Evolutionary conservation across 2,888 invertebrate species (phyloP), one percentile per base, ranked within the genome.

Genomic region (Smittia aterrima): DNA sequence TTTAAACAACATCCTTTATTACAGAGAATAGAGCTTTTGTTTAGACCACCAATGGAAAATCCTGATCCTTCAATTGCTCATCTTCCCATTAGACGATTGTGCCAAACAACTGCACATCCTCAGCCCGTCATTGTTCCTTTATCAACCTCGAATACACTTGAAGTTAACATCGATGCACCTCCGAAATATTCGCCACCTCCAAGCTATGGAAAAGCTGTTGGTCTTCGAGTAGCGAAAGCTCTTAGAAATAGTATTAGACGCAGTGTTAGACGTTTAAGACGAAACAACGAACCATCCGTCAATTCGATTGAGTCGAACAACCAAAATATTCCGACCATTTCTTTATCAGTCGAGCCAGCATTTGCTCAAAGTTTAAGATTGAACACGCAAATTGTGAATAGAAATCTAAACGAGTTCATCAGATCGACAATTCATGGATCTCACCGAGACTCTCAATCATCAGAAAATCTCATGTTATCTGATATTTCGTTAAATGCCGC

Each of bases 101-200:
- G 9, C 40, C 40, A 67, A 22, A 1, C 62, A 66, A 25, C 76
- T 77, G 40, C 75, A 78, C 24, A 77, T 79, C 1, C 66, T 40
- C 40, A 74, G 76, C 41, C 78, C 79, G 18, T 41, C 16, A 13
- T 25, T n/a, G 16, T 47, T 1, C 11, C 18, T 25, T 16, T 66
- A 9, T 18, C 66, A 41, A 18, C n/a, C 3, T 3, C 62, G 13
- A 41, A 27, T 27, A 20, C 40, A 1, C 13, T 18, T 16, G 38
- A 20, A 6, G n/a, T 40, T 18, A 22, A 11, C 58, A 88, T 88
- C 78, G 94, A 94, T 84, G 93, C 93, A 1, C 95, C 95, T 1
- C 95, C 95, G 68, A 95, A 95, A 82, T 95, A 96, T 83, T 95
- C 95, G 0, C 95, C 96, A 0, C 96, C 96, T 1, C 95, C 95